These are phyloP conservation scores for Odontothrips loti DNA, from an alignment of 2,888 invertebrate species.

Conservation along the genomic window DNA sequence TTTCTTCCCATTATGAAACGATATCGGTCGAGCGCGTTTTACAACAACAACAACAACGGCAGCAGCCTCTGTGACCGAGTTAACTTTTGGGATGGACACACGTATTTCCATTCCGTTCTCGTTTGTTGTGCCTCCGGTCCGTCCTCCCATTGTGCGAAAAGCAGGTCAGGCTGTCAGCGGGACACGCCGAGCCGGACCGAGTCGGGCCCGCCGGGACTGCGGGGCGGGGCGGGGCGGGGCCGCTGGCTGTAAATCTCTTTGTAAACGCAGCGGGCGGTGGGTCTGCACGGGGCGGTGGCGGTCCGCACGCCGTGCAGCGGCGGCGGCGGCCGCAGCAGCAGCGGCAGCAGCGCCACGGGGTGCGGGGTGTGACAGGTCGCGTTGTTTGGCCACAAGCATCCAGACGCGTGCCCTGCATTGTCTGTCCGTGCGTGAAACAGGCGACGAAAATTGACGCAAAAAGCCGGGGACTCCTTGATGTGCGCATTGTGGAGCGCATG, in stretches of 20 bases:
- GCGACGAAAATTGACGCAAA: slow-evolving; percentile 21
- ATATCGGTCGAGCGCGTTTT: background rate
- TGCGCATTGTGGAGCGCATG: slow-evolving; percentile 17
- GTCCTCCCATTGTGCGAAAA: slow-evolving; percentile 19
- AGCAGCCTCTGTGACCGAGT: background rate
- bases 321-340: background rate
- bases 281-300: slow-evolving; percentile 34
- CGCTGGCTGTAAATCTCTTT: background rate
- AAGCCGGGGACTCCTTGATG: background rate
- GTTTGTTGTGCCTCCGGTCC: slow-evolving; percentile 29
- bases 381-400: too few species aligned
- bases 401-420: background rate
- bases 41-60: background rate
- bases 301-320: slow-evolving; percentile 25
- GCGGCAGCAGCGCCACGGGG: background rate
- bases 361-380: background rate
- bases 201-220: too few species aligned
- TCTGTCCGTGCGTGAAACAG: background rate
- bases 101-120: slow-evolving; percentile 17
- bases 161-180: slow-evolving; percentile 34
- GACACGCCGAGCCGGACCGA: slow-evolving; percentile 33
- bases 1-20: background rate
- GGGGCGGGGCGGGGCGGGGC: slow-evolving; percentile 37
- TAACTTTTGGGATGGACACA: slow-evolving; percentile 25
- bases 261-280: slow-evolving; percentile 10